Percentiles rank a stretch among this genome's conserved stretches.
Conservation (phyloP, 1,140 invertebrate genomes). For the Drosophila sulfurigaster region DNA sequence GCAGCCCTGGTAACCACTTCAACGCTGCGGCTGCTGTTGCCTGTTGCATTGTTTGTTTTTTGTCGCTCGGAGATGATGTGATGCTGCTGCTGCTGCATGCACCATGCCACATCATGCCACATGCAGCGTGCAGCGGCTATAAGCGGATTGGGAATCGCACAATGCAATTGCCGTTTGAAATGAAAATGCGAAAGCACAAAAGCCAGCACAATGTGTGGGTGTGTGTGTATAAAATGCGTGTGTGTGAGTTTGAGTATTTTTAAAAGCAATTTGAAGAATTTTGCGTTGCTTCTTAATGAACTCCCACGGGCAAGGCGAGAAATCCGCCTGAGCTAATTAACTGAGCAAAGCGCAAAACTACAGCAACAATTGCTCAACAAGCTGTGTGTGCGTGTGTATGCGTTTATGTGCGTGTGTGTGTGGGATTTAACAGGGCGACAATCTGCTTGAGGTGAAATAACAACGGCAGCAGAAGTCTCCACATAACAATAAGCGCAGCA, state of each 20-base stretch:
- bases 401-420: background rate
- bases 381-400: slow-evolving; percentile 6
- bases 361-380: background rate
- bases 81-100: slow-evolving; percentile 9
- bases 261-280: slow-evolving; percentile 75
- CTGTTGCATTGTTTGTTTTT: slow-evolving; percentile 68
- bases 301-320: slow-evolving; percentile 47
- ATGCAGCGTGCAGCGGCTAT: slow-evolving; percentile 44
- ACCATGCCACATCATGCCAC: background rate
- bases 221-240: slow-evolving; percentile 9
- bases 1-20: background rate
- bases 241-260: slow-evolving; percentile 35
- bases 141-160: slow-evolving; percentile 77
- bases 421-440: slow-evolving; percentile 28
- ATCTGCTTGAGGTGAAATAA: slow-evolving; percentile 42
- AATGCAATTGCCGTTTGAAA: slow-evolving; percentile 72
- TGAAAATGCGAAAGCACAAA: slow-evolving; percentile 64
- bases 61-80: slow-evolving; percentile 18
- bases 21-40: background rate
- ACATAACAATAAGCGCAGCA: slow-evolving; percentile 58
- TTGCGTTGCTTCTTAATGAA: slow-evolving; percentile 57
- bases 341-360: slow-evolving; percentile 37
- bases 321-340: slow-evolving; percentile 71
- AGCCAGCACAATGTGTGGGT: slow-evolving; percentile 32
- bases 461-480: slow-evolving; percentile 3